Evolutionary conservation across 2,113 vertebrate species (phyloP), one percentile per base, ranked within the genome.

Genomic region (Poeciliopsis prolifica): DNA sequence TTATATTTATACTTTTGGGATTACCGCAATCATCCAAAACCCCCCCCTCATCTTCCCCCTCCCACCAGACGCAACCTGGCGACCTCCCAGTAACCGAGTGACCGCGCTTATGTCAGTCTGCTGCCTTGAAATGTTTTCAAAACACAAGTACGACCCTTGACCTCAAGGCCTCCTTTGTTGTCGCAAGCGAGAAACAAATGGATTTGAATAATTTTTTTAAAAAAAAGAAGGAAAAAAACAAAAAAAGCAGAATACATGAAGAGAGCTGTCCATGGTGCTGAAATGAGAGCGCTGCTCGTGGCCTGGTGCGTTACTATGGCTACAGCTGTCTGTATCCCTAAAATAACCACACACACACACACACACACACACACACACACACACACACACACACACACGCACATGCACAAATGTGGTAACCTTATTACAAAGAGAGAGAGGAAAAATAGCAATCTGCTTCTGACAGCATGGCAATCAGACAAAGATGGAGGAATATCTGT

Each of bases 301-400:
- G 83, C 77, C 85, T 74, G 72, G 65, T 87, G 84, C 65, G 92
- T 93, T 93, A 82, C 92, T 91, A 93, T 93, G 91, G 86, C 85
- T 90, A 93, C 91, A 87, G 89, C 78, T 88, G 84, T 86, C 85
- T 86, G 83, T 86, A 85, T 89, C 86, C 90, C 86, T 88, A 90
- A 91, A 93, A 92, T 92, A 93, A 89, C 86, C 2, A 30, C 30
- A 4, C 69, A 86, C 68, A 58, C 48, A 51, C 17, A 22, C 83
- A 82, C 22, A 79, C 54, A 58, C 67, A 80, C 74, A 63, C 54
- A 81, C 61, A n/a, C 68, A 81, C 72, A 62, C 83, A 82, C 22
- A 79, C 54, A 58, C 67, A 80, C 74, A 63, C 54, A 81, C 61
- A n/a, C 68, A 81, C 72, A 54, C 42, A 19, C 44, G 7, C 44